These are phyloP conservation scores for Arenaria interpres DNA, from an alignment of 2,113 vertebrate genomes.

Conservation along the genomic window DNA sequence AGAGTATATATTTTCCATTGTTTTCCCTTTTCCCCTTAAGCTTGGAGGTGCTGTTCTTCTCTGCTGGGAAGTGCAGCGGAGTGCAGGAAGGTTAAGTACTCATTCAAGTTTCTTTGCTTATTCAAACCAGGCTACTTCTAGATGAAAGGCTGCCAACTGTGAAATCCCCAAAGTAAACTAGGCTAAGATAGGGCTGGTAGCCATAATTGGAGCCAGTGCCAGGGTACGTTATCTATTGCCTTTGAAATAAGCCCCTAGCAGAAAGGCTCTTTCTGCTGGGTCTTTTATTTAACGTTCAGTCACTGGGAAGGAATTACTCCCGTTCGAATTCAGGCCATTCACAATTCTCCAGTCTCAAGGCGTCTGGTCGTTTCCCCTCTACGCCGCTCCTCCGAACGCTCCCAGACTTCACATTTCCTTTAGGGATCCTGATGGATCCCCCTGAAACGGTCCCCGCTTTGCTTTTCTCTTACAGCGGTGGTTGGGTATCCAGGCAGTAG, in stretches of 20 bases:
- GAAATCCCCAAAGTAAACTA: conserved; percentile 64
- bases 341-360: background rate
- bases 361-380: background rate
- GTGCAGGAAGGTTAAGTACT: conserved; percentile 66
- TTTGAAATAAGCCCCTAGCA: conserved; percentile 53
- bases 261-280: background rate
- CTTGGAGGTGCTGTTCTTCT: conserved; percentile 53
- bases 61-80: conserved; percentile 46
- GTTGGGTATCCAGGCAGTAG: background rate
- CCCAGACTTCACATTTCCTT: background rate
- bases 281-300: conserved; percentile 29
- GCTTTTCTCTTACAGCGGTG: background rate
- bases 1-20: conserved; percentile 39
- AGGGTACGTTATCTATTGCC: conserved; percentile 20
- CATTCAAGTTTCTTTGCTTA: conserved; percentile 61
- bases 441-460: background rate
- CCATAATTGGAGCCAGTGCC: conserved; percentile 57
- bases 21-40: conserved; percentile 51
- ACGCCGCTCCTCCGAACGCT: background rate
- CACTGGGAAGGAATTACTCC: background rate
- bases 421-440: background rate
- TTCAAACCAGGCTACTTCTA: conserved; percentile 63
- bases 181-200: conserved; percentile 36
- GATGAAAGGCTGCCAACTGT: conserved; percentile 61
- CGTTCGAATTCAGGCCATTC: background rate